Conservation (phyloP, 2,797 vertebrate genomes). For the Pteronotus mesoamericanus region DNA sequence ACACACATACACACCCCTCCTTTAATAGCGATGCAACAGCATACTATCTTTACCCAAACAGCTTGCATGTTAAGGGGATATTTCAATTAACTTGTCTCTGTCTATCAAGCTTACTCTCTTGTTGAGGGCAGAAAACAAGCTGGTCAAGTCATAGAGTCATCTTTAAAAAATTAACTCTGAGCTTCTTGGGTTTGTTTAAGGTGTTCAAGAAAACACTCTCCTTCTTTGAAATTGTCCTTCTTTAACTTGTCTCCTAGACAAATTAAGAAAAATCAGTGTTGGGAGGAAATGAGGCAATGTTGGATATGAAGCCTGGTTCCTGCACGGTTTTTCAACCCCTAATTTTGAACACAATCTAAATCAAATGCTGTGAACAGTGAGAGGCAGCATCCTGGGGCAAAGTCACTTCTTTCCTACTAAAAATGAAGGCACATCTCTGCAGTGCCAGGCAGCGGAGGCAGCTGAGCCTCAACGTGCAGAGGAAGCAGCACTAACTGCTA, state of each 20-base stretch:
- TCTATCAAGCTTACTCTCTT: slow-evolving; percentile 8
- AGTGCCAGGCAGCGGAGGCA: no score
- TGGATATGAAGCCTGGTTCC: background rate
- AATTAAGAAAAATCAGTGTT: background rate
- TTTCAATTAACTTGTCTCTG: slow-evolving; percentile 53
- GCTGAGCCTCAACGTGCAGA: no score
- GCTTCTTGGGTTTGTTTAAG: slow-evolving; percentile 20
- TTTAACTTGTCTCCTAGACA: background rate
- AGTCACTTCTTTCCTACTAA: background rate
- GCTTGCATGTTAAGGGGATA: background rate
- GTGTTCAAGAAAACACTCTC: background rate
- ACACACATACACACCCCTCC: background rate
- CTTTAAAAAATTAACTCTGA: slow-evolving; percentile 35
- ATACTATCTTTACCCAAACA: background rate
- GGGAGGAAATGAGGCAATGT: background rate
- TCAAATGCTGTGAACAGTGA: background rate
- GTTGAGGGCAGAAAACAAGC: slow-evolving; percentile 31
- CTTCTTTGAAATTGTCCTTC: background rate
- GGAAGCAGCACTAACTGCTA: no score
- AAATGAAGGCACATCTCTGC: background rate
- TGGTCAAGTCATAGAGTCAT: slow-evolving; percentile 19
- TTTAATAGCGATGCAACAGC: background rate
- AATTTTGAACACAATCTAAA: background rate
- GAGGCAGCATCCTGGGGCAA: background rate
- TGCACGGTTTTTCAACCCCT: background rate